Base-by-base conservation (phyloP, 2,113 vertebrate genomes). In the Danionella cerebrum region DNA sequence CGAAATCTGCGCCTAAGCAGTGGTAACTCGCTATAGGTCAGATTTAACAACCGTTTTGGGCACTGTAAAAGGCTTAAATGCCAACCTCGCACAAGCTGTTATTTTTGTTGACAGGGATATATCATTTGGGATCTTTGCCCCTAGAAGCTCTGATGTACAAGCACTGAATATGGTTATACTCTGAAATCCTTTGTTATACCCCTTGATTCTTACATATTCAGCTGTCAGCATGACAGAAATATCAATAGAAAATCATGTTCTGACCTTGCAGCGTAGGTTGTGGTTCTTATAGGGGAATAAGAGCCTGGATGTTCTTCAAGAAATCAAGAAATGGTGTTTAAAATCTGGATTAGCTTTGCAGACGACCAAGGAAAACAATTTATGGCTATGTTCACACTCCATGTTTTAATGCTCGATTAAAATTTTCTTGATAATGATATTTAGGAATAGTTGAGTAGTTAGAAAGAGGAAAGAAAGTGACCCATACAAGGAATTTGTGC, bases 11-110 rank as follows among this genome's bases (percentile, higher is more conserved):
- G 42, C 67, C 67, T 51, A 31, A 52, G n/a, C 48, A 60, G 45
- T 36, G 67, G 67, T 60, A 41, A 25, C 55, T 69, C 35, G 14
- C 36, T 51, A 59, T 69, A 69, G 67, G 55, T 69, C 67, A 69
- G 33, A 41, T 69, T 69, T 60, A 60, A 69, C 67, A 69, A 69
- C 45, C 45, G 47, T 69, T 69, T 69, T 64, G 59, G 44, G 59
- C 36, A 48, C 44, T 60, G 31, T 48, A 65, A 47, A 64, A 64
- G 13, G 50, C 58, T 36, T 70, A 63, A 65, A 65, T 50, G 51
- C 21, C 39, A 66, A 58, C 29, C 33, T 24, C 14, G 48, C 21
- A 45, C 1, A 45, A 68, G 66, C 29, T 45, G 65, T 57, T 58
- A 47, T 35, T 68, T 68, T 48, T 58, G 52, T 48, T 68, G 41